Evolutionary conservation across 92 coral and sea anemone genomes (phyloP), one percentile per base, ranked within the genome.

Genomic region (Actinernus sp.): DNA sequence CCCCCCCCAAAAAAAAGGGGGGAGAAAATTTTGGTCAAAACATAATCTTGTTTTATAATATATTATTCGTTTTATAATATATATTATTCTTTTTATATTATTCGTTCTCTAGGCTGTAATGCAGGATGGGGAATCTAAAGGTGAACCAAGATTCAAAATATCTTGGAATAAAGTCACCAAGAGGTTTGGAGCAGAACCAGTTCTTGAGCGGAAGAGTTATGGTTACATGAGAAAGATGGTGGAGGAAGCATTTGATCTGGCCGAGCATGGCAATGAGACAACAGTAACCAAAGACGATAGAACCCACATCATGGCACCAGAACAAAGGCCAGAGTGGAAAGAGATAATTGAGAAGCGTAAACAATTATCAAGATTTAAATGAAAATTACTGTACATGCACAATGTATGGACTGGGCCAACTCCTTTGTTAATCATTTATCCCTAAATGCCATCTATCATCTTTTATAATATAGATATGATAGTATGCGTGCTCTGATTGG

Each of bases 171-270:
- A 46, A 18, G 53, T 46, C 23, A 13, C 53, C 1, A 46, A 46
- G 53, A 6, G 23, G 4, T 46, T 46, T 46, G 53, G 53, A 13
- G 53, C 53, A 13, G 53, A 2, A 18, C 53, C 53, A 3, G 53
- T 46, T 10, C 23, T 14, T 1, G 23, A 46, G 25, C 20, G 10
- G 3, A 46, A 46, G 8, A 6, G 7, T 23, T 1, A 1, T 18
- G 26, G 49, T 19, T 64, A 49, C 22, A 56, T 64, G 0, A 47
- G 49, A 41, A 58, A 49, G 45, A 64, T 64, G 71, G n/a, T 49
- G 4, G 30, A 48, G 6, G 28, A 31, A 64, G 43, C 72, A 19
- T 17, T 64, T 64, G 24, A 3, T 2, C 46, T 63, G 56, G 70
- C 70, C 43, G 70, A 22, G 0, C 46, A 39, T 4, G 38, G 59